Evolutionary conservation across 2,113 vertebrate species (phyloP).

Genomic region (Tonatia bakeri): DNA sequence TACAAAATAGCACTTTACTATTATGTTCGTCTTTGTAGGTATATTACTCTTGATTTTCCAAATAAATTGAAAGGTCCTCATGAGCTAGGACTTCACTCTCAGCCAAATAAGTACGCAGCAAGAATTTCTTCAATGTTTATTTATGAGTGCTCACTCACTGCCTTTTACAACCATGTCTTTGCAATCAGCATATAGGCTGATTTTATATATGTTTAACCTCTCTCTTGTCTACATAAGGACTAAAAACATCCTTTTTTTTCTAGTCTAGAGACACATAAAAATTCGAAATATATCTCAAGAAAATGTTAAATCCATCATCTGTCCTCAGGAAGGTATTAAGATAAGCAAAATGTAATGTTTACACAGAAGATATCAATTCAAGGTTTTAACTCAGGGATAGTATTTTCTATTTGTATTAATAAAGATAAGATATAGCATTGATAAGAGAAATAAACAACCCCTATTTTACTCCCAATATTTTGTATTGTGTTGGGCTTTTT

Average conservation of each 20-base stretch:
- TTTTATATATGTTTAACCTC: neutral
- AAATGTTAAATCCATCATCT: neutral
- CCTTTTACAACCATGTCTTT: neutral
- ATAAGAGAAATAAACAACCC: neutral
- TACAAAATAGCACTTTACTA: neutral
- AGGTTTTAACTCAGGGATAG: neutral
- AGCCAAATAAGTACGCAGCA: neutral
- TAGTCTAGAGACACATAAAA: neutral
- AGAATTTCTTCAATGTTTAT: neutral
- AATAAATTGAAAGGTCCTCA: neutral
- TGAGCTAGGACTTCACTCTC: neutral
- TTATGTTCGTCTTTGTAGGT: neutral
- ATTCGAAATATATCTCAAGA: neutral
- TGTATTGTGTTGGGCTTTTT: neutral
- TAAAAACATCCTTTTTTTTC: neutral
- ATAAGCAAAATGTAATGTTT: neutral
- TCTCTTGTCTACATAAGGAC: neutral
- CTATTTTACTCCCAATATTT: neutral
- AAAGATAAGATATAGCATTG: neutral
- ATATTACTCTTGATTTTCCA: neutral
- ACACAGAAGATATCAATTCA: neutral
- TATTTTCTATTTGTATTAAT: neutral
- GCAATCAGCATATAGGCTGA: neutral
- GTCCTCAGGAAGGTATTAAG: neutral
- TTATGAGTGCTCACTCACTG: neutral